phyloP scores from a whole-genome alignment of 2,888 invertebrate genomes.

The Pachydiplax longipennis region DNA sequence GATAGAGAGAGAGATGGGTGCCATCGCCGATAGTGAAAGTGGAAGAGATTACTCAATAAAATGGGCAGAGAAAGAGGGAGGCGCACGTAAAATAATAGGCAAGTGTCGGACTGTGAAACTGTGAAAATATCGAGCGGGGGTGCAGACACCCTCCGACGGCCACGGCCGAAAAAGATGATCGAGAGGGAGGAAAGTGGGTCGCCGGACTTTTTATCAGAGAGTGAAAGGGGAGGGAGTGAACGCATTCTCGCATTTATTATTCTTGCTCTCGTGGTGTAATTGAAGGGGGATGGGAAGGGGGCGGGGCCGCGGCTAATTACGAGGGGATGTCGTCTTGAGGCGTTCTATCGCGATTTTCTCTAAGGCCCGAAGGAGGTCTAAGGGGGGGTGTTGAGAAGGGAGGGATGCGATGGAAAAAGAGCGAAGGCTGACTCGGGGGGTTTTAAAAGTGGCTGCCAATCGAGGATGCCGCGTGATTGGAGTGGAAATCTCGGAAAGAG shows the following conservation, averaged over 20 bases:
- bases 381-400: not conserved
- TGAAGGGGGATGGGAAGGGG: not conserved
- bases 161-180: not conserved
- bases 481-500: not conserved
- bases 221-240: not conserved
- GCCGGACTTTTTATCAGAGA: not conserved
- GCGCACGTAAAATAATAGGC: not conserved
- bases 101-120: not conserved
- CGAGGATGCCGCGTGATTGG: not conserved
- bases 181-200: not conserved
- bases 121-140: not conserved
- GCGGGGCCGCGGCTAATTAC: not conserved
- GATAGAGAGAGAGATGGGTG: not conserved
- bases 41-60: not conserved
- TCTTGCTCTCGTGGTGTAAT: too few species aligned
- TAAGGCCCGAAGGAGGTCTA: not conserved
- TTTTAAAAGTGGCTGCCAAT: not conserved
- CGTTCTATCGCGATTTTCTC: not conserved
- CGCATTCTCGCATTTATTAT: too few species aligned
- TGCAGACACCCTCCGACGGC: not conserved
- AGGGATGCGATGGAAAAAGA: not conserved
- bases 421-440: not conserved
- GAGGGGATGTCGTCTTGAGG: not conserved
- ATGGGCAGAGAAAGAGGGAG: not conserved
- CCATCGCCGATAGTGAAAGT: not conserved